Evolutionary conservation across 2,797 vertebrate species (phyloP), one percentile per base, ranked within the genome.

Genomic region (Gobionotothen gibberifrons): DNA sequence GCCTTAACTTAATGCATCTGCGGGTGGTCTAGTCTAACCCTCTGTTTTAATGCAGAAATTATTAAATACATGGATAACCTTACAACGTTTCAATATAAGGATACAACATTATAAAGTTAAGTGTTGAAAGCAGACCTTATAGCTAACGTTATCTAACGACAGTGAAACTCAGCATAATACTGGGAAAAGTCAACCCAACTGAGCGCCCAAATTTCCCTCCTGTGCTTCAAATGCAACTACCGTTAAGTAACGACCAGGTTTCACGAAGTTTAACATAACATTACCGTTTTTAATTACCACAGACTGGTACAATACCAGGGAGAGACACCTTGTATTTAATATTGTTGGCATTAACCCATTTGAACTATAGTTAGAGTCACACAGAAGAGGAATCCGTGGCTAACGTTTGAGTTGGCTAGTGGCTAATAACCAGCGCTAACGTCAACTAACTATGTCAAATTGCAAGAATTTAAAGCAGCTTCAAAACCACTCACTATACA

Each of bases 201-300:
- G 90, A 89, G 91, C 92, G 93, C 91, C 92, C 78, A 90, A 94
- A 88, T 95, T 94, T 95, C 94, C 95, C 94, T 95, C 95, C 94
- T 74, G 76, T 76, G 56, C 53, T 72, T 72, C 60, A 72, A 74
- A 66, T 9, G 21, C 19, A 43, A 62, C 63, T 19, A 47, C 39
- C 32, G 40, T 43, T 10, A 14, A 40, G 29, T 64, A 29, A 46
- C 7, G 13, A 48, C 9, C 1, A 14, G 2, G 4, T 71, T 73
- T 55, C 2, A 15, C 13, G 0, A 40, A 3, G 10, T 43, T 47
- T 21, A 43, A 52, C 42, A 17, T 9, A 0, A 21, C 1, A 11
- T 17, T 6, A 42, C 0, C 9, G 1, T 17, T 60, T 51, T 54
- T 21, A 21, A 54, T 19, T 0, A n/a, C 1, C 16, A 40, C 21